Evolutionary conservation across 1,140 invertebrate species (phyloP), one percentile per base, ranked within the genome.

Genomic region (Lethocerus indicus): DNA sequence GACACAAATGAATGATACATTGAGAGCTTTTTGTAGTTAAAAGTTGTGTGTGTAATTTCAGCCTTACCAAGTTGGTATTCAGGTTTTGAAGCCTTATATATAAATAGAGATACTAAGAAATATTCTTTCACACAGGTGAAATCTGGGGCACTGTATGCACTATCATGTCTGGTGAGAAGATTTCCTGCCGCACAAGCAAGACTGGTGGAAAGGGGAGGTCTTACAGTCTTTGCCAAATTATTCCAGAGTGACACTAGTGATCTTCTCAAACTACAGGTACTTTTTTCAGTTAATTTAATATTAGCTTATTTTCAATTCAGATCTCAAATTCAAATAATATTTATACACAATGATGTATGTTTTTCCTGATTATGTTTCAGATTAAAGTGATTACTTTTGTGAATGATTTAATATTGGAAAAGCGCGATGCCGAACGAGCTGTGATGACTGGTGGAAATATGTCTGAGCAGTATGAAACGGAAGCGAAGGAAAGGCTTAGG

Each of bases 101-200:
- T 9, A 32, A 9, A 9, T 32, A 9, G 7, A 32, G n/a, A 9
- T 32, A 32, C 29, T 32, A 32, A 32, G n/a, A n/a, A 32, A 9
- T 32, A 32, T 37, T 26, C 45, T 4, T 20, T 43, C 37, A 50
- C 46, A 50, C 18, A 57, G 57, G 53, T 54, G 12, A 54, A 52
- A 47, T 50, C 57, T 62, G 57, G 68, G 66, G 69, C 74, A 21
- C 59, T 86, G 1, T 83, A 70, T 61, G 80, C 81, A 2, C 52
- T 86, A 28, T 73, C 81, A 40, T 71, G 73, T 48, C 60, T 83
- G 23, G 57, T 83, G 25, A 64, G 82, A 44, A 69, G 78, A 35
- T 85, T 81, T 64, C 81, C 81, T 2, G 61, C 68, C 48, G 82
- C 79, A 1, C 83, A 85, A 63, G 70, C 71, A 51, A 67, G 70